phyloP scores from a whole-genome alignment of 2,113 vertebrate genomes.

The Micronycteris hirsuta region DNA sequence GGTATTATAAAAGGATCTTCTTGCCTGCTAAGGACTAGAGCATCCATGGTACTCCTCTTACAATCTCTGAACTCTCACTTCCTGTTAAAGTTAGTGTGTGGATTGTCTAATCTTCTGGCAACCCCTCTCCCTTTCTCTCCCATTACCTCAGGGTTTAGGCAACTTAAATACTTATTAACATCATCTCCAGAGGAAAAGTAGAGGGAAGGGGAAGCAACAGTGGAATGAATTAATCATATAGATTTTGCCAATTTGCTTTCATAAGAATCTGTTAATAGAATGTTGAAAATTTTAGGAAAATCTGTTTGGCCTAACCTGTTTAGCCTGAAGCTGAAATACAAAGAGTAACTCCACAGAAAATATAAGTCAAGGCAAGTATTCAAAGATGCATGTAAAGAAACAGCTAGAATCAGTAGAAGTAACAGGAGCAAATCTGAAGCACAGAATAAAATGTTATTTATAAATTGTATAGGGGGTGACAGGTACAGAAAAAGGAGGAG shows the following conservation, averaged over 20 bases:
- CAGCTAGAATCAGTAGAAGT: neutral
- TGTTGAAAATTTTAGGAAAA: neutral
- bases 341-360: neutral
- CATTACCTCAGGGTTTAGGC: neutral
- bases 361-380: neutral
- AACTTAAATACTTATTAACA: neutral
- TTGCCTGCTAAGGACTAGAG: neutral
- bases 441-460: neutral
- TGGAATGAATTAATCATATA: neutral
- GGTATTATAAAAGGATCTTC: neutral
- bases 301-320: neutral
- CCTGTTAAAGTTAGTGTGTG: neutral
- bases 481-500: neutral
- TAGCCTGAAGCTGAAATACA: neutral
- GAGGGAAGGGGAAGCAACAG: neutral
- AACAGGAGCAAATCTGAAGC: neutral
- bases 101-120: neutral
- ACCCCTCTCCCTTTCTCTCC: neutral
- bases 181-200: neutral
- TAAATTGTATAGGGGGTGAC: neutral
- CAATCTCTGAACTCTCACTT: neutral
- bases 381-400: neutral
- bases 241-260: neutral
- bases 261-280: constrained; percentile 12
- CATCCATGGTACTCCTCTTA: neutral